Conservation (phyloP, 1,140 invertebrate genomes). For the Drosophila obscura region DNA sequence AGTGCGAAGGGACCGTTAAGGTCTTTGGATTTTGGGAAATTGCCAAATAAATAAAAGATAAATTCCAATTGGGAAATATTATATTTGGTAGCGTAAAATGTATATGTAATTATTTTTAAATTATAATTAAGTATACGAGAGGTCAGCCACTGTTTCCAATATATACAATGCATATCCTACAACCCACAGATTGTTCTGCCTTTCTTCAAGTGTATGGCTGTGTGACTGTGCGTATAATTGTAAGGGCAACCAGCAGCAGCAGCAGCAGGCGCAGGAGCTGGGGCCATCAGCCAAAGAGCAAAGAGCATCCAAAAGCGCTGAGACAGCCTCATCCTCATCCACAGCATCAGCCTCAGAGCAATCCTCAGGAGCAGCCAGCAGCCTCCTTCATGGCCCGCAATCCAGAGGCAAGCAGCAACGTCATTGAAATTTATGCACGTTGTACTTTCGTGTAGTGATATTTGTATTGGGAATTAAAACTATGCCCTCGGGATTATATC, state of each 20-base stretch:
- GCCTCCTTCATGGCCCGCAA: constrained; percentile 29
- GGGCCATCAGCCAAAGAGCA: constrained; percentile 27
- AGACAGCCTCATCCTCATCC: constrained; percentile 1
- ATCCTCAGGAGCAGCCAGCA: neutral
- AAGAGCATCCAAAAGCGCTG: constrained; percentile 46
- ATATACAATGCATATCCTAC: too few relatives aligned
- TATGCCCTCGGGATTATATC: constrained; percentile 80
- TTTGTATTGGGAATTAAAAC: constrained; percentile 83
- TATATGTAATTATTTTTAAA: too few relatives aligned
- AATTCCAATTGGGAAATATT: too few relatives aligned
- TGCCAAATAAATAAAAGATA: too few relatives aligned
- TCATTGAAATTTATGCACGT: constrained; percentile 82
- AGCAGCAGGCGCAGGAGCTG: constrained; percentile 6
- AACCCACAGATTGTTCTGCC: too few relatives aligned
- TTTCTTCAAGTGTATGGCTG: constrained; percentile 41
- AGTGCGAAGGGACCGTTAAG: too few relatives aligned
- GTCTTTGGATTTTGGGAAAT: too few relatives aligned
- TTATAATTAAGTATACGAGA: too few relatives aligned
- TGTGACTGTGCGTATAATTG: constrained; percentile 80
- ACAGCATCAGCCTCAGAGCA: neutral
- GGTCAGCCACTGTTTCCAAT: too few relatives aligned
- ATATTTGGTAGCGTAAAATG: too few relatives aligned
- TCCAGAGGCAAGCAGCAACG: constrained; percentile 51
- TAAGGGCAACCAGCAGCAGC: constrained; percentile 51
- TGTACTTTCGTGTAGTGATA: constrained; percentile 82